phyloP scores from a whole-genome alignment of 1,140 invertebrate genomes.

The Oreohelix idahoensis region DNA sequence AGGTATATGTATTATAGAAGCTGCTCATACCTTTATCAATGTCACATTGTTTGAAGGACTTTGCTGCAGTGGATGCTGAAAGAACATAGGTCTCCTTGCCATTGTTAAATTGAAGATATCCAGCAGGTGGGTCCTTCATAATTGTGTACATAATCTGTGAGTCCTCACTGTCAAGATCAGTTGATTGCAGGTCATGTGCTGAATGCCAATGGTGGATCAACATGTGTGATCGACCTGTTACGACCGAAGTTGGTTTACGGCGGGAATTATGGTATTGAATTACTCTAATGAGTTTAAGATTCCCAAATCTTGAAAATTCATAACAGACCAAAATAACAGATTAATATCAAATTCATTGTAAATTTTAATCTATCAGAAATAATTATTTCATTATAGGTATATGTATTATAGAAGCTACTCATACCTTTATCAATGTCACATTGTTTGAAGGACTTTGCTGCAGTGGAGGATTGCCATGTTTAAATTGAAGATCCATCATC shows the following conservation, averaged over 20 bases:
- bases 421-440: conserved; percentile 60
- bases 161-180: conserved; percentile 70
- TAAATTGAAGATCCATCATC: conserved; percentile 53
- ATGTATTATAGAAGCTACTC: conserved; percentile 1
- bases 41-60: conserved; percentile 58
- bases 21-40: conserved; percentile 56
- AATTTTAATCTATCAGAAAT: too few species aligned
- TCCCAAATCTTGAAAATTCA: too few species aligned
- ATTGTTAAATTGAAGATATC: conserved; percentile 48
- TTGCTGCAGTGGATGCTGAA: conserved; percentile 43
- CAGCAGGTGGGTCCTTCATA: conserved; percentile 55
- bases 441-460: conserved; percentile 55
- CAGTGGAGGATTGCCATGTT: conserved; percentile 43
- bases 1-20: conserved; percentile 17
- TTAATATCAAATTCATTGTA: too few species aligned
- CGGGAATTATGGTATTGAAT: too few species aligned
- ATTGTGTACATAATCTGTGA: conserved; percentile 61
- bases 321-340: too few species aligned
- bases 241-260: too few species aligned
- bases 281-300: too few species aligned
- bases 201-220: too few species aligned
- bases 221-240: too few species aligned
- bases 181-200: conserved; percentile 57
- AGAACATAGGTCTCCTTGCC: conserved; percentile 37
- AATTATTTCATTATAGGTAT: too few species aligned